Evolutionary conservation across 2,797 vertebrate species (phyloP), one percentile per base, ranked within the genome.

Genomic region (Lates japonicus): DNA sequence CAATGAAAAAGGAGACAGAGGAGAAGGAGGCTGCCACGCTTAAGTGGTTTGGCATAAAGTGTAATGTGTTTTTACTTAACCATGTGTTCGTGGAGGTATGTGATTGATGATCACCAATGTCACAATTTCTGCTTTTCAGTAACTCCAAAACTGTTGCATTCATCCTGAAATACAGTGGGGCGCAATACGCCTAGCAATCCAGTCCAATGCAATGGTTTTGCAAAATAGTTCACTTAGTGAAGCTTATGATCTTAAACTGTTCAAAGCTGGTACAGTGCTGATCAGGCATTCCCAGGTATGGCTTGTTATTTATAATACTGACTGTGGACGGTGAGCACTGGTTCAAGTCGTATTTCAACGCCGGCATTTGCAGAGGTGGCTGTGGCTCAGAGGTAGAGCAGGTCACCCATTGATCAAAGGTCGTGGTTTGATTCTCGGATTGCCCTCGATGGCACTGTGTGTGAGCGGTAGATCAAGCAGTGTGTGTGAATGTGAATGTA

Each of bases 1-100:
- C 74, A 65, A 52, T 13, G 19, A 5, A 49, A 71, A 81, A 22
- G 19, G 22, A 60, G 16, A 46, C 9, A 76, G 5, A 48, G 1
- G 14, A 71, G 31, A 55, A 57, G 19, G 19, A 60, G 33, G 4
- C 7, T n/a, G 11, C 1, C 5, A 70, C n/a, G 41, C 66, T 57
- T 6, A 67, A n/a, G 48, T 4, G 17, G 42, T 16, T 44, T 44
- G 42, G 44, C 17, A 7, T 19, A 51, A n/a, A 51, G 20, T 48
- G 44, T 22, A 51, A 51, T 1, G 17, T 20, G 35, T 11, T 76
- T 72, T 64, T 48, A 54, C 52, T 42, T 20, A 19, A 13, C 41
- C 16, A 11, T 10, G 51, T 14, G 7, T 37, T 2, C 19, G 4
- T 48, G 4, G 16, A 51, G 12, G n/a, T 16, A 1, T n/a, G 33